Base-by-base conservation (phyloP, 2,113 vertebrate genomes). In the Electrona antarctica region DNA sequence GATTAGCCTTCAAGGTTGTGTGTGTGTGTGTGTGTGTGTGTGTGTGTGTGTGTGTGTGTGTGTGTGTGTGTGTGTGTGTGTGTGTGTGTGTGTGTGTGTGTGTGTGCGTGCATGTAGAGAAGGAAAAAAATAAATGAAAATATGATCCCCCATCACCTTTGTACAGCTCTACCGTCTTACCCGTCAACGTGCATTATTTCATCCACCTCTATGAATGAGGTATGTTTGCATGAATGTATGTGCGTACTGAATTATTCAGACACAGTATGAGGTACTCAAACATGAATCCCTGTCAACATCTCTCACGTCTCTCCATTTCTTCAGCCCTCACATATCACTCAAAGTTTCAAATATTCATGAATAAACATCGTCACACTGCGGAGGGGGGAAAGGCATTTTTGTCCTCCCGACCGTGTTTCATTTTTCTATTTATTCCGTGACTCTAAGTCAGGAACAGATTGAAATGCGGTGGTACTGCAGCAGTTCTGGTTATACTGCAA, bases 381-480 rank as follows among this genome's bases (percentile, higher is more conserved):
- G 33, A 41, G 33, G 29, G 21, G 10, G 33, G 51, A 15, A 51
- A 61, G 48, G 8, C 15, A 6, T 66, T 67, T 48, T 45, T 47
- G 29, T 56, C n/a, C 56, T 60, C 33, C 33, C 4, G 21, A 21
- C 21, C 29, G 69, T 48, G 51, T 55, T 48, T 57, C 2, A 41
- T 21, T 59, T 59, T 29, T 59, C 21, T 33, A 29, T 59, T 28
- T 45, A 49, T 73, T 71, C 68, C 12, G 33, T 12, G 13, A 45
- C 58, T 72, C 51, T 21, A 60, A 21, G 15, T 74, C 57, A 0
- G 60, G 77, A 58, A 49, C 65, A 61, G 55, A 60, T 64, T 77
- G 58, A 15, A 59, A 83, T 41, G 77, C 61, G 45, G 56, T 77
- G 66, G 71, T 59, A 29, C 65, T 64, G 77, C 78, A 82, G 77